phyloP scores from a whole-genome alignment of 2,888 invertebrate genomes.

The Megalurothrips usitatus region DNA sequence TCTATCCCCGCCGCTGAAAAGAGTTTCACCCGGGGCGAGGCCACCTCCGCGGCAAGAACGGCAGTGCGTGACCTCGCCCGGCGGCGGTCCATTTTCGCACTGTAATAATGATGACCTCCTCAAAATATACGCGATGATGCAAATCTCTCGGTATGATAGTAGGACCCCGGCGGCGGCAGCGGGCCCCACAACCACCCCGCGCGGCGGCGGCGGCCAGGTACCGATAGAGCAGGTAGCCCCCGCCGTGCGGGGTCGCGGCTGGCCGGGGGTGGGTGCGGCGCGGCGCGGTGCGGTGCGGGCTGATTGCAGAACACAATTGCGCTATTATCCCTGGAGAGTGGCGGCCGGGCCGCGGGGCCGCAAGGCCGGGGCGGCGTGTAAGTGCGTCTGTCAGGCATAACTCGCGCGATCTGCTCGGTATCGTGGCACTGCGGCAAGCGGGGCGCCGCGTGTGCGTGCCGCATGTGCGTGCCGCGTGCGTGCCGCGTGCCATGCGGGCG shows the following conservation, averaged over 20 bases:
- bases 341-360: not conserved
- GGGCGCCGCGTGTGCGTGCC: not conserved
- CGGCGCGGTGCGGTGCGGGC: not conserved
- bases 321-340: constrained; percentile 16
- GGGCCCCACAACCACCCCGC: not conserved
- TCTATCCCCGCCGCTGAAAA: not conserved
- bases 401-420: not conserved
- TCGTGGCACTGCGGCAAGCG: not conserved
- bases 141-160: not conserved
- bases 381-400: constrained; percentile 23
- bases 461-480: not conserved
- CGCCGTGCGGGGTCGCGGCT: not conserved
- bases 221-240: not conserved
- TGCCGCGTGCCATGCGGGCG: not conserved
- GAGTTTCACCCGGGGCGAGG: not conserved
- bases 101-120: not conserved
- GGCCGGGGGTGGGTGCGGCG: not conserved
- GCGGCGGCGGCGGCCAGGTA: not conserved
- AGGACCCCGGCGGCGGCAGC: not conserved
- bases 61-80: not conserved
- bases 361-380: not conserved
- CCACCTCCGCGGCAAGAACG: not conserved
- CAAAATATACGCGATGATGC: not conserved
- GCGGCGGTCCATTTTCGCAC: not conserved
- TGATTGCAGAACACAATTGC: constrained; percentile 26